phyloP scores from a whole-genome alignment of 2,113 vertebrate genomes.

The Etheostoma spectabile region DNA sequence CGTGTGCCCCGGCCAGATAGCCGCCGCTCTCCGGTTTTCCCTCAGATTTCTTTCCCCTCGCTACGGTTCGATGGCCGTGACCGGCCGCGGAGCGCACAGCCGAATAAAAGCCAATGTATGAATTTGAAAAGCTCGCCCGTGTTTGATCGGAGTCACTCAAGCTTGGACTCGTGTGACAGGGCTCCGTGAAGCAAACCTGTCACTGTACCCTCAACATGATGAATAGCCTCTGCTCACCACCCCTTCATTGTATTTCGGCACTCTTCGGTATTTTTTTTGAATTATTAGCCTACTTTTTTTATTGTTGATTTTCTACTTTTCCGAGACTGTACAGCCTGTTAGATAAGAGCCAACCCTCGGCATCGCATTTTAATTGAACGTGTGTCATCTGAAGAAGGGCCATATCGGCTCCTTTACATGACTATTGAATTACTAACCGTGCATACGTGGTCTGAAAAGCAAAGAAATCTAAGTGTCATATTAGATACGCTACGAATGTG shows the following conservation, averaged over 20 bases:
- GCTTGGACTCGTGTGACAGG: constrained; percentile 64
- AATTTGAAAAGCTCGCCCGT: constrained; percentile 76
- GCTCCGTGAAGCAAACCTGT: constrained; percentile 48
- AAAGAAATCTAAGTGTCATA: not conserved
- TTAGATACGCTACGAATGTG: not conserved
- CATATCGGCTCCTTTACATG: not conserved
- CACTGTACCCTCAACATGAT: constrained; percentile 45
- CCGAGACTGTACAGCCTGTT: not conserved
- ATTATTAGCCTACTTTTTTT: constrained; percentile 30
- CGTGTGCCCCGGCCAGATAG: constrained; percentile 24
- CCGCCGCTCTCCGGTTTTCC: constrained; percentile 60
- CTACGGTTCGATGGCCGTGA: constrained; percentile 65
- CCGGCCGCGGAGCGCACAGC: constrained; percentile 38
- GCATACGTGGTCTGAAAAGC: not conserved
- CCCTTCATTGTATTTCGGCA: not conserved
- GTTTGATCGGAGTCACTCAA: constrained; percentile 75
- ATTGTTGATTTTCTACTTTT: constrained; percentile 17
- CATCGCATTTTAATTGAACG: not conserved
- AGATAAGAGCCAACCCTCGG: not conserved
- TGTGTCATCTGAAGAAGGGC: constrained; percentile 1
- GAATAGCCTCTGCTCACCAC: constrained; percentile 39
- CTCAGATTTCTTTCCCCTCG: constrained; percentile 33
- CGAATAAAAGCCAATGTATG: constrained; percentile 74
- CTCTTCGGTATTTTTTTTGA: constrained; percentile 16
- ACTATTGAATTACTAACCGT: not conserved